A percentile compares a stretch with the other conserved stretches of the same genome.
Conservation (phyloP, 2,797 vertebrate genomes). For the Caiman crocodilus region DNA sequence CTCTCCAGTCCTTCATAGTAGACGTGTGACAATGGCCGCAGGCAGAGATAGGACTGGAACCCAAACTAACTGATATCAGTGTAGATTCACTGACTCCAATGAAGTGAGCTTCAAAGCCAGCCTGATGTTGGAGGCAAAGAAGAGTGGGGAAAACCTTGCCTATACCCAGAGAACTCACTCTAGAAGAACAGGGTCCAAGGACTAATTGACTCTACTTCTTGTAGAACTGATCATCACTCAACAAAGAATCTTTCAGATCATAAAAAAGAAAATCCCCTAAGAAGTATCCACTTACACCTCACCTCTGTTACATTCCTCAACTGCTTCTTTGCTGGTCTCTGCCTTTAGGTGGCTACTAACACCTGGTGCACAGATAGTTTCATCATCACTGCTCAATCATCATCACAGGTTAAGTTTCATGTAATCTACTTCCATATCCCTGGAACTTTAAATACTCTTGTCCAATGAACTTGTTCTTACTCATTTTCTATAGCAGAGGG, state of each 20-base stretch:
- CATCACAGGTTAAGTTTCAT: not conserved
- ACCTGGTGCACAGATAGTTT: not conserved
- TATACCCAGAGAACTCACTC: not conserved
- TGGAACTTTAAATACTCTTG: not conserved
- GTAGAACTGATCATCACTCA: not conserved
- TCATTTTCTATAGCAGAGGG: not conserved
- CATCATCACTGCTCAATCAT: not conserved
- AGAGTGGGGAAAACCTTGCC: not conserved
- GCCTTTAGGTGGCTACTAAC: not conserved
- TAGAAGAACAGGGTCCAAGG: not conserved
- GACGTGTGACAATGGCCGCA: not conserved
- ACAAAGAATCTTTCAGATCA: not conserved
- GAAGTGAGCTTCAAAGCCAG: not conserved
- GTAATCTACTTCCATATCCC: not conserved
- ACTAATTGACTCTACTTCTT: not conserved
- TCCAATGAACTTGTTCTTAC: not conserved
- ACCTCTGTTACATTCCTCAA: not conserved
- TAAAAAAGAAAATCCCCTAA: rapidly evolving
- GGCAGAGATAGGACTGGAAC: not conserved
- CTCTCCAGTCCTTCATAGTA: not conserved
- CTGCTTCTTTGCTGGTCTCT: not conserved
- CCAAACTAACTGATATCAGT: not conserved
- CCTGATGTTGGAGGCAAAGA: not conserved
- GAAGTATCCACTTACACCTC: not conserved
- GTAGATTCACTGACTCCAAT: not conserved